Conservation (phyloP, 2,797 vertebrate species). For the Aplochiton taeniatus region DNA sequence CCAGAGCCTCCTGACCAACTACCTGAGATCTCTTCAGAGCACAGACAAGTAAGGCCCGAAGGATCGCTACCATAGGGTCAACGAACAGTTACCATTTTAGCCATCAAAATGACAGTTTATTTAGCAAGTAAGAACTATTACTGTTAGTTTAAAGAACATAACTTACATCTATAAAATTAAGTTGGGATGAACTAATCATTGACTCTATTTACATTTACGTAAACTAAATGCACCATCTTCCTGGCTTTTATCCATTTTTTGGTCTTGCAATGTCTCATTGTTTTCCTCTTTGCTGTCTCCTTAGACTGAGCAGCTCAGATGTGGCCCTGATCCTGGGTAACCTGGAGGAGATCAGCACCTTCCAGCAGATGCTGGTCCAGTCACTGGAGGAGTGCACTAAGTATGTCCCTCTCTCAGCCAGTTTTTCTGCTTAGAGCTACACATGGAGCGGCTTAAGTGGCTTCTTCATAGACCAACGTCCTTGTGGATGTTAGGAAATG, state of each 20-base stretch:
- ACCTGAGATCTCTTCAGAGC: slow-evolving; percentile 89
- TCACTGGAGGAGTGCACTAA: slow-evolving; percentile 97
- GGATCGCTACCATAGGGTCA: neutral
- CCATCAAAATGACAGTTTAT: too few relatives aligned
- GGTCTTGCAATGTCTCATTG: too few relatives aligned
- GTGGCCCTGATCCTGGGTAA: slow-evolving; percentile 91
- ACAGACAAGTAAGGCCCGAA: slow-evolving; percentile 84
- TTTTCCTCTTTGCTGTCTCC: slow-evolving; percentile 4
- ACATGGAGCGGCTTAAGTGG: neutral
- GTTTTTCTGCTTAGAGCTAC: slow-evolving; percentile 24
- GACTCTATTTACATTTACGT: too few relatives aligned
- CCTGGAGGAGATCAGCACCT: slow-evolving; percentile 95
- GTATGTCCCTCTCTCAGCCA: slow-evolving; percentile 72
- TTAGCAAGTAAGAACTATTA: too few relatives aligned
- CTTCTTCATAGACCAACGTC: neutral
- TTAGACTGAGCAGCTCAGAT: slow-evolving; percentile 84
- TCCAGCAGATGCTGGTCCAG: slow-evolving; percentile 96
- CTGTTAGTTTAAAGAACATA: too few relatives aligned
- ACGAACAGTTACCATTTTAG: too few relatives aligned
- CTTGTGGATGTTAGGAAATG: too few relatives aligned
- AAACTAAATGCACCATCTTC: neutral
- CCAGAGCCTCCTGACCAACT: slow-evolving; percentile 90
- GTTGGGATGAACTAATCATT: too few relatives aligned
- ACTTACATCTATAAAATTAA: too few relatives aligned
- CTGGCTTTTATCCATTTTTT: too few relatives aligned